Evolutionary conservation across 2,888 invertebrate genomes (phyloP).

Genomic region (Drosophila neotestacea): DNA sequence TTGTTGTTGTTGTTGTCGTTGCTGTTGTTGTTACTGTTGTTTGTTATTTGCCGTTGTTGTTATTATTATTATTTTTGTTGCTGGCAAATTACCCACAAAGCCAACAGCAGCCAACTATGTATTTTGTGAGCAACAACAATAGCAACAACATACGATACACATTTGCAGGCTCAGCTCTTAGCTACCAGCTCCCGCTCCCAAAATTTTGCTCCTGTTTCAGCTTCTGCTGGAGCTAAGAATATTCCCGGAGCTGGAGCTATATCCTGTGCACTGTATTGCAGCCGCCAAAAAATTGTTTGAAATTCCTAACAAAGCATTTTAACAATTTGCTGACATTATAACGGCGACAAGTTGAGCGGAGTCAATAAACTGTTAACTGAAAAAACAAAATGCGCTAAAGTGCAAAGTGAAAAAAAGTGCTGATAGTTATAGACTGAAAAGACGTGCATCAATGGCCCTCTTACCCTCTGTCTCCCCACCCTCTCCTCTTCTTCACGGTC

Average conservation of each 20-base stretch:
- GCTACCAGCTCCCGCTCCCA: constrained; percentile 1
- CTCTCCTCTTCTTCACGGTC: neutral
- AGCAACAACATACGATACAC: constrained; percentile 17
- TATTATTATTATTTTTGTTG: constrained; percentile 50
- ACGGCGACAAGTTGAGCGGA: constrained; percentile 78
- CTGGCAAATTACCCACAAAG: constrained; percentile 73
- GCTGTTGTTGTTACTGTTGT: constrained; percentile 15
- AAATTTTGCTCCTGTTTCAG: neutral
- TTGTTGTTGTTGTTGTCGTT: constrained; percentile 18
- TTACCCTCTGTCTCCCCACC: neutral
- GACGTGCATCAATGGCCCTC: constrained; percentile 68
- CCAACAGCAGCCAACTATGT: constrained; percentile 54
- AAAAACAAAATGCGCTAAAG: constrained; percentile 59
- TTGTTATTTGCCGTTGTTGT: constrained; percentile 30
- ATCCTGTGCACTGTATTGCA: constrained; percentile 39
- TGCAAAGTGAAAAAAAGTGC: constrained; percentile 66
- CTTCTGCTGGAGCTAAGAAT: constrained; percentile 8
- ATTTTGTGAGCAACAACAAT: constrained; percentile 40
- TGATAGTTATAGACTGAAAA: constrained; percentile 75
- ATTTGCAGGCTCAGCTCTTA: neutral
- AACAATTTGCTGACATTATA: constrained; percentile 81
- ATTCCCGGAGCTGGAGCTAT: constrained; percentile 1
- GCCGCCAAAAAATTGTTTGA: constrained; percentile 74
- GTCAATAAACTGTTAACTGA: constrained; percentile 80
- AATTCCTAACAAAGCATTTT: constrained; percentile 79